phyloP scores from a whole-genome alignment of 2,888 invertebrate genomes.

The Zonitis immaculata region DNA sequence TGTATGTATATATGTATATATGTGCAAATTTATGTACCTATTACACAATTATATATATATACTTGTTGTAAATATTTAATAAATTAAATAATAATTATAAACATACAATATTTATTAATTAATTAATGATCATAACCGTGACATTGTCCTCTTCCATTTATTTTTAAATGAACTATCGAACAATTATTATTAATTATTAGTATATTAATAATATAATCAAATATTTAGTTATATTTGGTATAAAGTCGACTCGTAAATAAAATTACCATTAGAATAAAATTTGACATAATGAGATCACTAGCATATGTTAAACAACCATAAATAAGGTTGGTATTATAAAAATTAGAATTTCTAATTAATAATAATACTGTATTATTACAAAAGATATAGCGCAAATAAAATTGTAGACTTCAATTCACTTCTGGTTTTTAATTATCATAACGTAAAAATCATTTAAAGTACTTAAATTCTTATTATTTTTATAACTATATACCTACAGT shows the following conservation, averaged over 20 bases:
- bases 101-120: neutral
- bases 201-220: no score
- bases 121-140: constrained; percentile 5
- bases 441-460: neutral
- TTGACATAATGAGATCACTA: constrained; percentile 16
- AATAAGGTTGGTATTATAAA: constrained; percentile 17
- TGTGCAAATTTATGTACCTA: constrained; percentile 15
- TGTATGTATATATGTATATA: no score
- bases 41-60: no score
- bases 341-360: constrained; percentile 19
- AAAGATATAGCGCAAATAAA: constrained; percentile 10
- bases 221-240: no score
- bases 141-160: constrained; percentile 14
- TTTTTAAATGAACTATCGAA: neutral
- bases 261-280: constrained; percentile 4
- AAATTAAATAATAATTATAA: constrained; percentile 18
- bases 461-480: no score
- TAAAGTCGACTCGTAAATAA: neutral
- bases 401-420: neutral
- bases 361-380: constrained; percentile 7
- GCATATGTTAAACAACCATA: constrained; percentile 17
- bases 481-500: neutral
- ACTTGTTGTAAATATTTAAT: constrained; percentile 18
- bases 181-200: no score
- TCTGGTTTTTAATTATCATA: constrained; percentile 1